Percentiles rank a stretch among this genome's conserved stretches.
Evolutionary conservation across 2,113 vertebrate genomes (phyloP).

Genomic region (Pterocles gutturalis): DNA sequence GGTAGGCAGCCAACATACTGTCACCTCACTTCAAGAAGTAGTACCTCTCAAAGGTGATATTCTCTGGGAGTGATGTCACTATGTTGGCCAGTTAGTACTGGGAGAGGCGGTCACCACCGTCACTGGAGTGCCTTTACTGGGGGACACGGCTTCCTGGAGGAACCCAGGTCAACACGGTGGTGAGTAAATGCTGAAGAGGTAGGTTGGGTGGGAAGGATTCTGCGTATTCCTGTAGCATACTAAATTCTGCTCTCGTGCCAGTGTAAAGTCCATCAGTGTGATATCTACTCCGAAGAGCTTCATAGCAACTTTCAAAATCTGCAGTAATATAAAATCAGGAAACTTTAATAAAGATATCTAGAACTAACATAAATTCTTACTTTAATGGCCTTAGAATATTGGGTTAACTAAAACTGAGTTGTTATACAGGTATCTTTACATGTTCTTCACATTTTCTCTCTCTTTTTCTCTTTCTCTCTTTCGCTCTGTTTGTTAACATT

Average conservation of each 20-base stretch:
- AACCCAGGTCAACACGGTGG: constrained; percentile 62
- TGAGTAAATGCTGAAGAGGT: constrained; percentile 76
- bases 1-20: constrained; percentile 62
- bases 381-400: constrained; percentile 48
- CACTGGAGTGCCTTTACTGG: constrained; percentile 67
- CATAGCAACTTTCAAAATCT: background rate
- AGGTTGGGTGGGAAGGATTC: constrained; percentile 69
- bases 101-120: constrained; percentile 37
- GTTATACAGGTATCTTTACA: constrained; percentile 66
- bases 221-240: constrained; percentile 34
- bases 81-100: constrained; percentile 61
- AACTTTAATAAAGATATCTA: constrained; percentile 28
- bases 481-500: constrained; percentile 78
- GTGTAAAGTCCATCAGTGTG: background rate
- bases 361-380: background rate
- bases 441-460: constrained; percentile 80
- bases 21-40: constrained; percentile 70
- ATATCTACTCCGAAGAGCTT: constrained; percentile 7
- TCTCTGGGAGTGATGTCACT: constrained; percentile 64
- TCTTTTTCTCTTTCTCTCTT: constrained; percentile 76
- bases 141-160: constrained; percentile 68
- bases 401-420: constrained; percentile 50
- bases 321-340: constrained; percentile 23
- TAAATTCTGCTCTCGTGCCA: constrained; percentile 7
- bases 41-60: constrained; percentile 53